Conservation (phyloP, 2,888 invertebrate species). For the Orthosia cruda region DNA sequence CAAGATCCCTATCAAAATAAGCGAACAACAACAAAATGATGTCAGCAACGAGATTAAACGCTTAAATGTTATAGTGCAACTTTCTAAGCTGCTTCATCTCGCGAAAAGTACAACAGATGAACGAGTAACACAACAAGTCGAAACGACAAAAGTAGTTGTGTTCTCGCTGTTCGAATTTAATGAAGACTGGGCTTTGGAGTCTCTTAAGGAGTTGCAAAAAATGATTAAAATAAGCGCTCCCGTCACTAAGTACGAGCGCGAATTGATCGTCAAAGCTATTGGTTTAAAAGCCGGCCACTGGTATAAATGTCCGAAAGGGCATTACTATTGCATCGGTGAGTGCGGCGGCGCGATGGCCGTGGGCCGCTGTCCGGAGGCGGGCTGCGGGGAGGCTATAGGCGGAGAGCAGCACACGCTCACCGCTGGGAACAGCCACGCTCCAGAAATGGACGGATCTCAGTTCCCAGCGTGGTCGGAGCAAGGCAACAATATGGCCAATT, state of each 20-base stretch:
- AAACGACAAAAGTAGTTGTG: conserved; percentile 70
- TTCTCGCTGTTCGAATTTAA: conserved; percentile 73
- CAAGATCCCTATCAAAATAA: conserved; percentile 77
- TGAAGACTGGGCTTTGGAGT: conserved; percentile 69
- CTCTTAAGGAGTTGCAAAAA: conserved; percentile 74
- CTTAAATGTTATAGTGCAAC: conserved; percentile 78
- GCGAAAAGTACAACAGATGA: conserved; percentile 20
- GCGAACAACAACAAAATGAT: conserved; percentile 84
- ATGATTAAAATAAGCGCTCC: conserved; percentile 73
- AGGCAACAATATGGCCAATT: conserved; percentile 83
- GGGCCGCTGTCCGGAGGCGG: conserved; percentile 88
- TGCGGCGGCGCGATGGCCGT: conserved; percentile 93
- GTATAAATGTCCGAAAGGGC: conserved; percentile 94
- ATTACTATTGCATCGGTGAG: conserved; percentile 93
- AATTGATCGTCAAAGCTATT: conserved; percentile 91
- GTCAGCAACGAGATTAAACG: conserved; percentile 69
- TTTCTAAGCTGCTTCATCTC: conserved; percentile 74
- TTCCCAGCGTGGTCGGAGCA: conserved; percentile 89
- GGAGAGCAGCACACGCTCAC: conserved; percentile 88
- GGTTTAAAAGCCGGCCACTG: conserved; percentile 92
- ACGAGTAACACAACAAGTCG: conserved; percentile 63
- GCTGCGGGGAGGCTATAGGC: conserved; percentile 91
- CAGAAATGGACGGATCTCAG: conserved; percentile 91
- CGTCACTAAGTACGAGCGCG: conserved; percentile 83
- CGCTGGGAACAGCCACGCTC: conserved; percentile 85